A percentile compares a stretch with the other conserved stretches of the same genome.
phyloP scores from a whole-genome alignment of 2,113 vertebrate species.

The Raja brachyura region DNA sequence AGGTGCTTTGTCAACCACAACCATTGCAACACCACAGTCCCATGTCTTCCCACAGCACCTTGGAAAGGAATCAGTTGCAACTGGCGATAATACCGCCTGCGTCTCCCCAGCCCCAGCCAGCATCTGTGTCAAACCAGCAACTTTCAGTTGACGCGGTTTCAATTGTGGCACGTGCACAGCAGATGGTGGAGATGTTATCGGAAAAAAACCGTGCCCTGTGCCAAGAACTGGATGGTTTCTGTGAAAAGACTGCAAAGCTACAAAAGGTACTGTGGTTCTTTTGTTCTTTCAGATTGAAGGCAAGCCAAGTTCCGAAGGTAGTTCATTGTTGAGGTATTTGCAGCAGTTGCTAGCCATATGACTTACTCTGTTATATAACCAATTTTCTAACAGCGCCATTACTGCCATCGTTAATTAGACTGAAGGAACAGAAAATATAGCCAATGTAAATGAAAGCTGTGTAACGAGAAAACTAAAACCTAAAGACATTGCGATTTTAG shows the following conservation, averaged over 20 bases:
- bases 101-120: slow-evolving; percentile 44
- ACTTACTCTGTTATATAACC: slow-evolving; percentile 20
- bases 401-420: neutral
- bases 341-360: slow-evolving; percentile 19
- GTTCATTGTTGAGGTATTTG: slow-evolving; percentile 8
- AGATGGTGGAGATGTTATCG: slow-evolving; percentile 73
- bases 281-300: slow-evolving; percentile 5
- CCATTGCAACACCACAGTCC: slow-evolving; percentile 64
- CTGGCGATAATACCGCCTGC: slow-evolving; percentile 47
- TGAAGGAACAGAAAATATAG: neutral
- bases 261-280: slow-evolving; percentile 59
- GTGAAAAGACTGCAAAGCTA: slow-evolving; percentile 68
- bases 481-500: neutral
- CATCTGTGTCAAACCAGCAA: slow-evolving; percentile 48
- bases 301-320: slow-evolving; percentile 10
- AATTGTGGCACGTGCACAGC: slow-evolving; percentile 71
- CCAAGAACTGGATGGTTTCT: slow-evolving; percentile 68
- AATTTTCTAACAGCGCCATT: neutral
- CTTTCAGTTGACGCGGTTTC: slow-evolving; percentile 62
- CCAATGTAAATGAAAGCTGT: neutral
- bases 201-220: slow-evolving; percentile 70
- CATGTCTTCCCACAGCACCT: slow-evolving; percentile 62
- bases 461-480: neutral
- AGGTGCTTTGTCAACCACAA: slow-evolving; percentile 48
- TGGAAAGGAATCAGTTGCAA: slow-evolving; percentile 49